Conservation (phyloP, 2,113 vertebrate genomes). For the Melanotaenia duboulayi region DNA sequence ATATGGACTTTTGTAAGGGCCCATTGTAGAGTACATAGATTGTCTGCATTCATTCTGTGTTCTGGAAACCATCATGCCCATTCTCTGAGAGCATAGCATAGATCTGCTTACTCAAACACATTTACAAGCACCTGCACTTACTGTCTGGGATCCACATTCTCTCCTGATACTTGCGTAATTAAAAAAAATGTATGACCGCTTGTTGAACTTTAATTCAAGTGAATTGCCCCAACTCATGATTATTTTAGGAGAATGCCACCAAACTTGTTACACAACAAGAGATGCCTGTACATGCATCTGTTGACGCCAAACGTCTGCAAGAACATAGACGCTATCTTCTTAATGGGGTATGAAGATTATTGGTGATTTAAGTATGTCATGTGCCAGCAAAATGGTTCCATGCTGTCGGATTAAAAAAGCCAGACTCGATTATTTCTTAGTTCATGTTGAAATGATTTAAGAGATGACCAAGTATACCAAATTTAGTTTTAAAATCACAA, state of each 20-base stretch:
- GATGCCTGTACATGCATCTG: neutral
- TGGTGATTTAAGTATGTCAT: neutral
- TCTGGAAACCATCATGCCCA: slow-evolving; percentile 45
- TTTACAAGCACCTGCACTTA: slow-evolving; percentile 3
- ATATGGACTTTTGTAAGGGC: slow-evolving; percentile 26
- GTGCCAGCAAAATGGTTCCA: neutral
- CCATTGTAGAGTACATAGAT: slow-evolving; percentile 19
- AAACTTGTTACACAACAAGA: neutral
- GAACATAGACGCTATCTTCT: neutral
- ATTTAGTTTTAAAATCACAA: neutral
- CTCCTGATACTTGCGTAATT: slow-evolving; percentile 20
- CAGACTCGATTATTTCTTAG: neutral
- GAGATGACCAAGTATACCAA: neutral
- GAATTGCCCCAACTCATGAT: neutral
- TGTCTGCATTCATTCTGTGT: slow-evolving; percentile 21
- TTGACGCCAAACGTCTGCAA: neutral
- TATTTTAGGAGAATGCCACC: neutral
- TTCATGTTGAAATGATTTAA: neutral
- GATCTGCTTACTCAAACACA: slow-evolving; percentile 10
- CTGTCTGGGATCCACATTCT: slow-evolving; percentile 1
- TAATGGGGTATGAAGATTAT: neutral
- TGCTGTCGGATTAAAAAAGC: neutral
- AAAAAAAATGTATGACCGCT: neutral
- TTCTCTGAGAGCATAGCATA: slow-evolving; percentile 6
- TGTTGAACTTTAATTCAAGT: neutral